These are phyloP conservation scores for Barypeithes pellucidus DNA, from an alignment of 2,888 invertebrate species.

Conservation along the genomic window DNA sequence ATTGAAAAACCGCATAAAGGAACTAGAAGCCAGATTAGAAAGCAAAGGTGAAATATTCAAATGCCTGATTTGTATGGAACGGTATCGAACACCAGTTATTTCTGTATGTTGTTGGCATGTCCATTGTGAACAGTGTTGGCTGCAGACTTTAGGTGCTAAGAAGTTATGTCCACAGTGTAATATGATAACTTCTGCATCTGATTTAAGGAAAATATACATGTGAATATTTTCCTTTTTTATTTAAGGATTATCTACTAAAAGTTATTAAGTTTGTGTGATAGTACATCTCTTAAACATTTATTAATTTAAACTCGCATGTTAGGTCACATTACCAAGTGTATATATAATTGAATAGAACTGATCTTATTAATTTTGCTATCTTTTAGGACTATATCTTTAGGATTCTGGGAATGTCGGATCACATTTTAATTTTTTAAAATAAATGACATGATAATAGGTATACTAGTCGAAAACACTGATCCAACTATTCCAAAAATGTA, in stretches of 20 bases:
- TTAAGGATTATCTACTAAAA: neutral
- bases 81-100: conserved; percentile 89
- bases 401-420: too few species aligned
- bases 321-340: neutral
- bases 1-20: conserved; percentile 82
- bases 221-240: conserved; percentile 68
- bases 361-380: too few species aligned
- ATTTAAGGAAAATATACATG: conserved; percentile 91
- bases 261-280: neutral
- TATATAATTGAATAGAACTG: too few species aligned
- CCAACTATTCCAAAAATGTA: too few species aligned
- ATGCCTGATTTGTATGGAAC: conserved; percentile 92
- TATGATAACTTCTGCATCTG: conserved; percentile 90
- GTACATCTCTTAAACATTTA: neutral
- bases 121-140: conserved; percentile 91
- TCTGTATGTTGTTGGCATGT: conserved; percentile 98
- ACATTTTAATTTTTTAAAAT: too few species aligned
- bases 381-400: too few species aligned
- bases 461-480: too few species aligned
- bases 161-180: conserved; percentile 97
- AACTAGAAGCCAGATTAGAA: conserved; percentile 79
- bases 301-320: neutral
- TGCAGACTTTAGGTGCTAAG: conserved; percentile 84
- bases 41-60: conserved; percentile 79
- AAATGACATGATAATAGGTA: too few species aligned